Evolutionary conservation across 2,797 vertebrate genomes (phyloP).

Genomic region (Coranthus polyacanthus): DNA sequence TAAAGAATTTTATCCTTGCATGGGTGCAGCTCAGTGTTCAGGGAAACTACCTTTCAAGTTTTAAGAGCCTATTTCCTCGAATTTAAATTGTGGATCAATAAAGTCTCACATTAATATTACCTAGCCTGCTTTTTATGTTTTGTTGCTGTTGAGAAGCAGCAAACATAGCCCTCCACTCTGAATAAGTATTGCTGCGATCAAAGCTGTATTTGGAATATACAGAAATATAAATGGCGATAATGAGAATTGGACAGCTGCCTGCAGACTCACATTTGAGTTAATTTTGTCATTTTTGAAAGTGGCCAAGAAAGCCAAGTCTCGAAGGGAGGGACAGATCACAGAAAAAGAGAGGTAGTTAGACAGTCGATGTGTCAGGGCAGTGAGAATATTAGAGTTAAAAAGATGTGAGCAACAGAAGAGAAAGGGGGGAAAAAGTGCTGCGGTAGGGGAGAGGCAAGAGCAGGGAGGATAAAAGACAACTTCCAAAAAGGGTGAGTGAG

Average conservation of each 20-base stretch:
- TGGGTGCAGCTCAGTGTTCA: conserved; percentile 11
- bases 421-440: conserved; percentile 28
- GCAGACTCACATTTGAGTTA: conserved; percentile 41
- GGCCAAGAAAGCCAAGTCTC: conserved; percentile 30
- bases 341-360: conserved; percentile 30
- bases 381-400: conserved; percentile 41
- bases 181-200: conserved; percentile 41
- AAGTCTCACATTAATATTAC: conserved; percentile 32
- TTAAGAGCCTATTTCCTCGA: conserved; percentile 36
- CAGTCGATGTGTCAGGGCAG: conserved; percentile 40
- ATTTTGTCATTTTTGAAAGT: conserved; percentile 63
- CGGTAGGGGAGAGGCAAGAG: conserved; percentile 36
- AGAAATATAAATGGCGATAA: conserved; percentile 53
- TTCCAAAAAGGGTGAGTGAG: conserved; percentile 45
- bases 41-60: conserved; percentile 23
- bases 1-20: conserved; percentile 45
- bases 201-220: conserved; percentile 44
- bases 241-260: conserved; percentile 60
- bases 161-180: conserved; percentile 27
- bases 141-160: conserved; percentile 33
- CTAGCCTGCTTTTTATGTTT: conserved; percentile 47
- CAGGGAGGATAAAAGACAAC: conserved; percentile 61
- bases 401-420: conserved; percentile 30
- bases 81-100: conserved; percentile 47
- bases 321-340: conserved; percentile 34